A percentile compares a stretch with the other conserved stretches of the same genome.
Evolutionary conservation across 1,140 invertebrate species (phyloP).

Genomic region (Bacillus rossius): DNA sequence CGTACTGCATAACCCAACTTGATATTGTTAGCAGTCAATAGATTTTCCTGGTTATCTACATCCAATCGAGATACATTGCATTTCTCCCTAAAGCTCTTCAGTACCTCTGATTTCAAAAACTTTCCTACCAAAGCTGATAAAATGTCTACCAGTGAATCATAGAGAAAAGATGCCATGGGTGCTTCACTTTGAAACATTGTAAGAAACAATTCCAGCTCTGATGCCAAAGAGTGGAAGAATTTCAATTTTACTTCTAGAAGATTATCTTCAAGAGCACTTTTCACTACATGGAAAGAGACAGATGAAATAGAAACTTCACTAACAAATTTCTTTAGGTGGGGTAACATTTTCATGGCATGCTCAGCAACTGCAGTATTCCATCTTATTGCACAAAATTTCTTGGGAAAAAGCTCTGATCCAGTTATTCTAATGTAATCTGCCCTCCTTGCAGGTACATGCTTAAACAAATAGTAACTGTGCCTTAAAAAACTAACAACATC

Average conservation of each 20-base stretch:
- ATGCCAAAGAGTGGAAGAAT: conserved; percentile 21
- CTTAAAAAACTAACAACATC: conserved; percentile 5
- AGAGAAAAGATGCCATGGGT: conserved; percentile 17
- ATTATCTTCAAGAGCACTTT: conserved; percentile 17
- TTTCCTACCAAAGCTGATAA: no score
- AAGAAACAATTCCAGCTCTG: conserved; percentile 23
- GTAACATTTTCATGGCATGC: conserved; percentile 8
- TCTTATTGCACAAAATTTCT: conserved; percentile 11
- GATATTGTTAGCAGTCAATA: no score
- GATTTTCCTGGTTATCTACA: no score
- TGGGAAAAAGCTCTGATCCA: conserved; percentile 8
- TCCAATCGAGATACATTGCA: no score
- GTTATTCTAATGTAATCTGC: conserved; percentile 9
- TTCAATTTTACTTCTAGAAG: conserved; percentile 24
- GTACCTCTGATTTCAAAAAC: no score
- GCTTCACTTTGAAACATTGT: conserved; percentile 19
- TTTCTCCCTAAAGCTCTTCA: no score
- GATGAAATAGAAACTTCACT: not conserved
- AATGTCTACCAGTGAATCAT: no score
- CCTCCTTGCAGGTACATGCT: conserved; percentile 3
- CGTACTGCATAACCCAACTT: no score
- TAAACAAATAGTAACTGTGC: conserved; percentile 16
- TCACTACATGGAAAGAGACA: no score
- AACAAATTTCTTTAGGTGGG: conserved; percentile 9
- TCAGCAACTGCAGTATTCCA: conserved; percentile 15